Evolutionary conservation across 2,797 vertebrate genomes (phyloP).

Genomic region (Spea hammondii): DNA sequence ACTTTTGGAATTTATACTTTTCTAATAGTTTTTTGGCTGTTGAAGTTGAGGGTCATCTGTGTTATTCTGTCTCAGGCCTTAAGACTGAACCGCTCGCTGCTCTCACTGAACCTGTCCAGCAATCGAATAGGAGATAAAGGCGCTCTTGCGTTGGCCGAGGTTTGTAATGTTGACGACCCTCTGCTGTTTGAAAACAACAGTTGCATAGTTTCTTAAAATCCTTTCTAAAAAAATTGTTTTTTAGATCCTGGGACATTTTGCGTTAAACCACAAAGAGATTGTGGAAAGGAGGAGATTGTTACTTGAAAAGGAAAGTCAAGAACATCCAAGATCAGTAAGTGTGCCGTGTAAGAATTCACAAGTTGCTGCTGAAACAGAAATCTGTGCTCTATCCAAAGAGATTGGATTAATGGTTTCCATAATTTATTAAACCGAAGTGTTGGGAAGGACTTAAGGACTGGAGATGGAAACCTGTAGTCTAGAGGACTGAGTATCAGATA

Average conservation of each 20-base stretch:
- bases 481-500: too few species aligned
- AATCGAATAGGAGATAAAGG: conserved; percentile 82
- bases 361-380: too few species aligned
- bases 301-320: conserved; percentile 60
- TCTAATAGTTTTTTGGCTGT: too few species aligned
- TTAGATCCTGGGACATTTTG: conserved; percentile 76
- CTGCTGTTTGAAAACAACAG: not conserved
- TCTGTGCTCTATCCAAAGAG: too few species aligned
- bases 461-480: too few species aligned
- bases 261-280: conserved; percentile 77
- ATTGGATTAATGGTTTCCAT: too few species aligned
- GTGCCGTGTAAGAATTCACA: not conserved
- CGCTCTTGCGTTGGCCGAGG: conserved; percentile 73
- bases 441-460: too few species aligned
- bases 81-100: conserved; percentile 77
- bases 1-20: too few species aligned
- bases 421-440: too few species aligned
- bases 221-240: not conserved
- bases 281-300: conserved; percentile 77
- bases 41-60: too few species aligned
- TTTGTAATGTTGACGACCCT: conserved; percentile 43
- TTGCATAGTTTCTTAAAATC: not conserved
- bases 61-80: conserved; percentile 70
- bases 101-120: conserved; percentile 75
- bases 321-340: conserved; percentile 55